Percentiles rank a stretch among this genome's conserved stretches.
Evolutionary conservation across 1,140 invertebrate genomes (phyloP).

Genomic region (Aphis gossypii): DNA sequence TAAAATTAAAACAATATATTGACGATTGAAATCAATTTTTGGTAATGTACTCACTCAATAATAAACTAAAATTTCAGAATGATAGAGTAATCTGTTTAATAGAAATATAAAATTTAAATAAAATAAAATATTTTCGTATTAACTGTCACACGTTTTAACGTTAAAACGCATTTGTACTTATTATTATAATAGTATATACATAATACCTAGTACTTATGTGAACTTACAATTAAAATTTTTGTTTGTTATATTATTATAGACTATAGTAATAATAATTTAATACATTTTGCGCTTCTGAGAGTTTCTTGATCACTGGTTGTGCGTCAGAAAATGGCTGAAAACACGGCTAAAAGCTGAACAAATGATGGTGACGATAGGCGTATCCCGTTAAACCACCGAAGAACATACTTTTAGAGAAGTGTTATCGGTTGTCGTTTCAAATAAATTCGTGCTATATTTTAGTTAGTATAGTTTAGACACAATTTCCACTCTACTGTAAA

Average conservation of each 20-base stretch:
- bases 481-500: neutral
- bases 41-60: neutral
- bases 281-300: neutral
- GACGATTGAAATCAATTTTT: neutral
- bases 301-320: neutral
- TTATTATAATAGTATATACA: neutral
- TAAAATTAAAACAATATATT: neutral
- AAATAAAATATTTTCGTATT: neutral
- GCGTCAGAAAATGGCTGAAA: neutral
- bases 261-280: neutral
- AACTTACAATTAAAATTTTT: neutral
- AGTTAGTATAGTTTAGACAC: neutral
- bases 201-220: neutral
- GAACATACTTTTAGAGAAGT: neutral
- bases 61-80: neutral
- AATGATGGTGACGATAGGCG: neutral
- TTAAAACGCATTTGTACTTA: neutral
- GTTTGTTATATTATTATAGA: no score
- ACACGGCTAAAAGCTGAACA: neutral
- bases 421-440: neutral
- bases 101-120: neutral
- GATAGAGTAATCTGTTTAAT: neutral
- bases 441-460: no score
- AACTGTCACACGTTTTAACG: neutral
- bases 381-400: neutral